Base-by-base conservation (phyloP, 2,888 invertebrate genomes). In the Acanthosoma haemorrhoidale region DNA sequence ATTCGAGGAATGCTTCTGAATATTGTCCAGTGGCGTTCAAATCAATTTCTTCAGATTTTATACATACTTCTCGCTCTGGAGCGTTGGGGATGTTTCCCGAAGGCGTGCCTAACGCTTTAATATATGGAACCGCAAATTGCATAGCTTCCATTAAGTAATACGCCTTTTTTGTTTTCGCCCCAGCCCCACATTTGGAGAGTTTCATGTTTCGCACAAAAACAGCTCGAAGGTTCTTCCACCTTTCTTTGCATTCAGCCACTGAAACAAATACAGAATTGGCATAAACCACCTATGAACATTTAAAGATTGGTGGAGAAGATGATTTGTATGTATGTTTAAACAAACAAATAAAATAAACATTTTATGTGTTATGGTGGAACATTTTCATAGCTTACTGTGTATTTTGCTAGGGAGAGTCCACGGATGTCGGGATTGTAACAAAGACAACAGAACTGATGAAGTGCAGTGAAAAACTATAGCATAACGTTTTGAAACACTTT, bases 351-450 rank as follows among this genome's bases (percentile, higher is more conserved):
- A n/a, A n/a, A n/a, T n/a, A n/a, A n/a, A n/a, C n/a, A n/a, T n/a
- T n/a, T n/a, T n/a, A 74, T 76, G 57, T 73, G 72, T 71, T 75
- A 74, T 36, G 76, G 75, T 34, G 41, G n/a, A 58, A 75, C 74
- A 68, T 69, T 69, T 51, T 32, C 39, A 18, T 25, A 43, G 39
- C 6, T 69, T 8, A 29, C 29, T 29, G 29, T 58, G 9, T 58
- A 58, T 29, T 58, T 58, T 69, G 73, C 70, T 5, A 70, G 75
- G 74, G 76, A 32, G 71, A 75, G 32, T 73, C 51, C 36, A 75
- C 75, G 34, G 39, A 76, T 74, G 16, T 29, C 57, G 11, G 73
- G 75, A 72, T 78, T 69, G 70, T 79, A 76, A 69, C 16, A 38
- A 66, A 69, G 64, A 67, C 67, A 15, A 57, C 66, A 25, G 13